Percentiles rank a stretch among this genome's conserved stretches.
Conservation (phyloP, 2,113 vertebrate genomes). For the Ardeotis arabs region DNA sequence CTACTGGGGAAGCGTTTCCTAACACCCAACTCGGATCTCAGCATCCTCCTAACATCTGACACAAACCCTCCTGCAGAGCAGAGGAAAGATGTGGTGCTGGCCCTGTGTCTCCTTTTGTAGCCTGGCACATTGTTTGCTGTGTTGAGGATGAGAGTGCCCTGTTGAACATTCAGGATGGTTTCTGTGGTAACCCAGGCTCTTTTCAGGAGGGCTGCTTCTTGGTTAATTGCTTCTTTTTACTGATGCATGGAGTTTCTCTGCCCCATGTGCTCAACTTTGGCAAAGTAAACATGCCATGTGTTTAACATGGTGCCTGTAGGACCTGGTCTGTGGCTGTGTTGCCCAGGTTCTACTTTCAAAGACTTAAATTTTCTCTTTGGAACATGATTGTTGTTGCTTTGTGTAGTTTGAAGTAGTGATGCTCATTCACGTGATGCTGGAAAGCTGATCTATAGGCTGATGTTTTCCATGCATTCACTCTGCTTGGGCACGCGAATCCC, state of each 20-base stretch:
- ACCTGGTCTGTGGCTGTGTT: not conserved
- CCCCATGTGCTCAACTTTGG: not conserved
- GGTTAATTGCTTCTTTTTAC: not conserved
- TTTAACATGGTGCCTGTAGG: not conserved
- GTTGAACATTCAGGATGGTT: not conserved
- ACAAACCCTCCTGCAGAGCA: not conserved
- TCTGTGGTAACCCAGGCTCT: not conserved
- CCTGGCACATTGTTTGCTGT: not conserved
- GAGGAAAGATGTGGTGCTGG: not conserved
- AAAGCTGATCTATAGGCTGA: not conserved
- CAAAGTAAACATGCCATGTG: not conserved
- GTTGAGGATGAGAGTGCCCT: fast-evolving
- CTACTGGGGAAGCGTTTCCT: not conserved
- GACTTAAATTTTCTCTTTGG: not conserved
- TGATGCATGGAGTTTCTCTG: not conserved
- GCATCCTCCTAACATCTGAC: not conserved
- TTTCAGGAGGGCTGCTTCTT: not conserved
- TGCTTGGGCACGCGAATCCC: not conserved
- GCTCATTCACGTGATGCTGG: not conserved
- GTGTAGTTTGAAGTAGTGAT: not conserved
- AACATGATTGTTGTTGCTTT: not conserved
- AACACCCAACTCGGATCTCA: fast-evolving
- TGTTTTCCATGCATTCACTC: too few relatives aligned
- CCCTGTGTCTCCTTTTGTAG: not conserved
- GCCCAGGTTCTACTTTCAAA: not conserved